phyloP scores from a whole-genome alignment of 30 jellyfish, hydroid and myxozoan species.

The Mastigias papua region DNA sequence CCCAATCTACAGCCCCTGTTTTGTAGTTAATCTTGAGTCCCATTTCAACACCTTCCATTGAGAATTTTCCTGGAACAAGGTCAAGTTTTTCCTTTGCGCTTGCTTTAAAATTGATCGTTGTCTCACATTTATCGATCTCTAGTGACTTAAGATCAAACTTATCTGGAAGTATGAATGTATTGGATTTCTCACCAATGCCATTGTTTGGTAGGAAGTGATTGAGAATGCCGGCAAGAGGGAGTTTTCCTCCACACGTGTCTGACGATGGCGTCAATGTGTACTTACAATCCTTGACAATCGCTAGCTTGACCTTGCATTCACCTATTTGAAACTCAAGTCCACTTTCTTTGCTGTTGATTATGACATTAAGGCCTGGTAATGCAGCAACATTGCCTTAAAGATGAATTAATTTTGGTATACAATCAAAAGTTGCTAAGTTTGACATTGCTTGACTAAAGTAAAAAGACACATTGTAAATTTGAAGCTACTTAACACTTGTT shows the following conservation, averaged over 20 bases:
- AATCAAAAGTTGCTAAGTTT: too few relatives aligned
- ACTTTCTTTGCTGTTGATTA: conserved; percentile 40
- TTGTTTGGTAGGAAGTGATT: conserved; percentile 69
- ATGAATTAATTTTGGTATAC: too few relatives aligned
- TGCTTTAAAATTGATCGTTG: conserved; percentile 44
- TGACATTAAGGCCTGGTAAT: conserved; percentile 46
- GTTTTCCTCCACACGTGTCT: conserved; percentile 62
- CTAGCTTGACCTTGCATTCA: conserved; percentile 57
- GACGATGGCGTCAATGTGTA: conserved; percentile 58
- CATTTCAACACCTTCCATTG: conserved; percentile 57
- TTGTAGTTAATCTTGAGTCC: conserved; percentile 49
- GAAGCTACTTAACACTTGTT: too few relatives aligned
- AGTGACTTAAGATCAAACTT: conserved; percentile 53
- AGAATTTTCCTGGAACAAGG: conserved; percentile 65
- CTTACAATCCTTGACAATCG: conserved; percentile 65
- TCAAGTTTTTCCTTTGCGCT: conserved; percentile 56
- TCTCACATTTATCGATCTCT: conserved; percentile 69
- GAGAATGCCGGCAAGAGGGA: conserved; percentile 63
- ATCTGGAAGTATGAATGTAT: conserved; percentile 73
- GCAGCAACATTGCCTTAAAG: conserved; percentile 8
- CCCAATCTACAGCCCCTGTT: conserved; percentile 77
- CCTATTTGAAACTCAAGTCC: conserved; percentile 70
- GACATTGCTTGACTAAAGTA: too few relatives aligned
- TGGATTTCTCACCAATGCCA: conserved; percentile 67
- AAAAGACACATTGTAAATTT: too few relatives aligned